Base-by-base conservation (phyloP, 2,113 vertebrate species). In the Edolisoma coerulescens region DNA sequence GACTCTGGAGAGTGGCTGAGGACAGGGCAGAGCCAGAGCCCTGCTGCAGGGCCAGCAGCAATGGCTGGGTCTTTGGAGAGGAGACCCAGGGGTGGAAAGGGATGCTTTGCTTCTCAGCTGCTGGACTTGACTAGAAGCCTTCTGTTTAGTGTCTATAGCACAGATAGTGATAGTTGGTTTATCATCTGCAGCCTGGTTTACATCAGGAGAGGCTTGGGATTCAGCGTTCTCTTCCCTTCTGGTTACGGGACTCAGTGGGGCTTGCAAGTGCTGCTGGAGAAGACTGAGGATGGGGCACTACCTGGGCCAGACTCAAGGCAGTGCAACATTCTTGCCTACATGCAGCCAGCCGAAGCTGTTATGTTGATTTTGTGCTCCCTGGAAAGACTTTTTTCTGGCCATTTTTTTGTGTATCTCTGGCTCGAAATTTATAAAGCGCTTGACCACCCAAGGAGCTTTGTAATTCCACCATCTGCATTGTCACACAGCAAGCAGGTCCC, bases 391-490 rank as follows among this genome's bases (percentile, higher is more conserved):
- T 27, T 30, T 23, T 80, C 27, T 60, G 24, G 22, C 13, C 14
- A 3, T 27, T 63, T 39, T 53, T 59, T 86, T n/a, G 4, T 39
- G 23, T 11, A 23, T 67, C 41, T 81, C 61, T 94, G 65, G 42
- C 30, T 94, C 13, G 1, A 59, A 81, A 89, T 76, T 49, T 26
- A 20, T 69, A 20, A 91, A 85, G 70, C 0, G 0, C 61, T 84
- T 85, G 78, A 60, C 85, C 74, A 82, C 65, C 53, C 82, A 60
- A 79, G 74, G 60, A 89, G 65, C 24, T 67, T 33, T 77, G 67
- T 56, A 50, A 21, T 44, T 59, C 65, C 2, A 5, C 81, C 82
- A 65, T 71, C 78, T 85, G 74, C 74, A 68, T 49, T 0, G 0
- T 57, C 0, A 0, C 57, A 68, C 8, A 6, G 65, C 0, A 6